Evolutionary conservation across 2,113 vertebrate species (phyloP), one percentile per base, ranked within the genome.

Genomic region (Platysteira castanea): DNA sequence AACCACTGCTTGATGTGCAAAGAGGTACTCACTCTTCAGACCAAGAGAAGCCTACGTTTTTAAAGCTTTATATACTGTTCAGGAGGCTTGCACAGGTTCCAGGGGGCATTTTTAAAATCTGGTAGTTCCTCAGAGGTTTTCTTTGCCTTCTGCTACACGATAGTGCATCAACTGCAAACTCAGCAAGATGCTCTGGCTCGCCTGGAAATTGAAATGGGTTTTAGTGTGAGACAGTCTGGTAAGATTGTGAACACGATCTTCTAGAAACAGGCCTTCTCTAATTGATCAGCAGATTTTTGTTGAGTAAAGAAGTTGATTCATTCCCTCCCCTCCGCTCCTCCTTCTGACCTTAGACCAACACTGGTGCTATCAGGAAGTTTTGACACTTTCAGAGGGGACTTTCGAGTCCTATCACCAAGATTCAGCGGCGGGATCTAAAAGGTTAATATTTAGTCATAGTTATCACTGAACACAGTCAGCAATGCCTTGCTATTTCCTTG

Each of bases 371-470:
- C 76, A 90, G 80, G 80, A 84, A 52, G 76, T 39, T 84, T 68
- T 90, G 76, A 56, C 0, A 3, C 92, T 95, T 54, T 95, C 73
- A 37, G 37, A 90, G 2, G 20, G 82, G 68, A 80, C 79, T 94
- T 91, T 84, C 24, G 44, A 71, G 90, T 60, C 86, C 76, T 81
- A 44, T 84, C 83, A 75, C 39, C n/a, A 47, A 86, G 69, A 64
- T 71, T 37, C 71, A 74, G 67, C 0, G 3, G 83, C n/a, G 75
- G 93, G 50, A 63, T 64, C 78, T 37, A 84, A 96, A 96, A 96
- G 90, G 92, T 94, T 97, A 78, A 90, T 81, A 46, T 87, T 96
- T 95, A 96, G 90, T 97, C 96, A 97, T 83, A 92, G 75, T 87
- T 85, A 87, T 90, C 77, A 71, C 68, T 33, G 49, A 75, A 50